Evolutionary conservation across 2,797 vertebrate species (phyloP).

Genomic region (Oryzias sinensis): DNA sequence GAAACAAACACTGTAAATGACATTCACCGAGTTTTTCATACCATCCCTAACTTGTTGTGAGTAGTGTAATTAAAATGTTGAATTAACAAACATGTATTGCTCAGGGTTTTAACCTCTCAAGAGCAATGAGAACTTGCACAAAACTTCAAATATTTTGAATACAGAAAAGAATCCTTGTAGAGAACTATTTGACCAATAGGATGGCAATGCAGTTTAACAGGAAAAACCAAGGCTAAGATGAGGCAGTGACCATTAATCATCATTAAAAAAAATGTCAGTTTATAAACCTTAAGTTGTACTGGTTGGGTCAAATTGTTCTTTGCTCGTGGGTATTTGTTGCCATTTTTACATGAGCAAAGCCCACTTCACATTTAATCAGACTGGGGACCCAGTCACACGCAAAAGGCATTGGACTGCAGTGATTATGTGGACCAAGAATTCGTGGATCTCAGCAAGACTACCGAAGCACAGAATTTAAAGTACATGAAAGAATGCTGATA

Average conservation of each 20-base stretch:
- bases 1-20: too few species aligned
- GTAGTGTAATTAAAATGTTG: too few species aligned
- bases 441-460: neutral
- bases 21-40: too few species aligned
- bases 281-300: neutral
- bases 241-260: neutral
- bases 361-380: constrained; percentile 3
- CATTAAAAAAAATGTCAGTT: neutral
- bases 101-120: too few species aligned
- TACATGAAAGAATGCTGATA: constrained; percentile 12
- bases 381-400: neutral
- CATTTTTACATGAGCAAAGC: neutral
- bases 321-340: neutral
- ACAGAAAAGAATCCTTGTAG: too few species aligned
- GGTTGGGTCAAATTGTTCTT: neutral
- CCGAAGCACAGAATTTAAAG: constrained; percentile 11
- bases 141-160: too few species aligned
- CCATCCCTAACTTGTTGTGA: too few species aligned
- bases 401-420: neutral
- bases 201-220: neutral
- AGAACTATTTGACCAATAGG: too few species aligned
- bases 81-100: too few species aligned
- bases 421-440: constrained; percentile 14
- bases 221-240: neutral
- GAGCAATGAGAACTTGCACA: too few species aligned